Conservation (phyloP, 2,797 vertebrate genomes). For the Enteromius argenteus region DNA sequence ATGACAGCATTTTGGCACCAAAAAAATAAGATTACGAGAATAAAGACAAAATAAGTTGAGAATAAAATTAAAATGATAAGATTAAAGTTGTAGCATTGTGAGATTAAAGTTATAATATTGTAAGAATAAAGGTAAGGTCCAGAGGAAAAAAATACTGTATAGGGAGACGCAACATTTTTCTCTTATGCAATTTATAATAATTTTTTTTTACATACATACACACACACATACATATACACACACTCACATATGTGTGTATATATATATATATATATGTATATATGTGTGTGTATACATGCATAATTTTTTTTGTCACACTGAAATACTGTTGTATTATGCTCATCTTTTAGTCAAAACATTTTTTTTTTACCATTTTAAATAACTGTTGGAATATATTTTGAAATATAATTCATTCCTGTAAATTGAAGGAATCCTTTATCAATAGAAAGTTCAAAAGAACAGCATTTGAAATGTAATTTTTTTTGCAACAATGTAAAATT, state of each 20-base stretch:
- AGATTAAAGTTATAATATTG: neutral
- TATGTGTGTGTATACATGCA: no score
- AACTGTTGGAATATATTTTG: neutral
- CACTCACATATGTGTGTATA: no score
- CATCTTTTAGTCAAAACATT: neutral
- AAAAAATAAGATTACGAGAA: neutral
- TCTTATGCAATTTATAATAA: neutral
- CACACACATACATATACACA: no score
- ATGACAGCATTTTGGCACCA: neutral
- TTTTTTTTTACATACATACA: neutral
- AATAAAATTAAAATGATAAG: neutral
- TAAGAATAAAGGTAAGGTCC: neutral
- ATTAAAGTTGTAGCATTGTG: neutral
- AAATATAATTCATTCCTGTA: neutral
- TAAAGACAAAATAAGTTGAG: neutral
- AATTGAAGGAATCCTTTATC: neutral
- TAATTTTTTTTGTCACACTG: neutral
- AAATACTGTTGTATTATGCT: neutral
- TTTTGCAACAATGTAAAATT: neutral
- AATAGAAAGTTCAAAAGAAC: neutral
- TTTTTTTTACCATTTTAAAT: neutral
- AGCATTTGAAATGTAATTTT: neutral
- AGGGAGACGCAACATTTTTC: neutral
- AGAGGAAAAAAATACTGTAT: neutral
- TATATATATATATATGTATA: no score